Evolutionary conservation across 2,888 invertebrate genomes (phyloP), one percentile per base, ranked within the genome.

Genomic region (Callosobruchus maculatus): DNA sequence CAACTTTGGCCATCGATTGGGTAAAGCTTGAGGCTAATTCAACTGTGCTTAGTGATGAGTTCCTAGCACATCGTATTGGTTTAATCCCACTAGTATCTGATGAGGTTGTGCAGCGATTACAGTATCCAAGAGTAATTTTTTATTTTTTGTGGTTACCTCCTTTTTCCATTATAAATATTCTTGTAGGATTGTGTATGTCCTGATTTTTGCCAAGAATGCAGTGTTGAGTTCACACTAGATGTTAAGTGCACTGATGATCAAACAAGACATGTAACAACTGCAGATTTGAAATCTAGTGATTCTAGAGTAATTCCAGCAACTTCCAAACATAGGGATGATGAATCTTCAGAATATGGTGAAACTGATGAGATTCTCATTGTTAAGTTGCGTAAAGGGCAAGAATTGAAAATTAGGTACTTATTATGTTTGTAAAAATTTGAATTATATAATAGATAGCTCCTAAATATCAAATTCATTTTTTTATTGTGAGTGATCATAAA

Each of bases 1-100:
- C 98, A 72, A 98, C 97, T 7, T 92, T 99, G 91, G 99, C 99
- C 9, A 99, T 99, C 76, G 99, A 99, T 88, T 99, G 99, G 99
- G 97, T 99, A 7, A 99, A 99, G 87, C 89, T 99, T 73, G 99
- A 99, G 88, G 95, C 97, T 0, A 99, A 99, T 88, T 98, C 99
- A 0, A 97, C 98, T 0, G 99, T 99, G 21, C 88, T 99, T 20
- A 97, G 98, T 85, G 99, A 99, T 84, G 99, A 99, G 88, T 99
- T 99, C 86, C 90, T 99, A 67, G 97, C 99, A 0, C 99, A 99
- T 85, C 92, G 99, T 74, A 95, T 99, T 82, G 99, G 99, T 2
- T 91, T 99, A 70, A 97, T 99, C 83, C 97, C 97, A 0, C 87
- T 99, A 0, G 97, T 97, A 78, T 98, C 98, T 26, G 99, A 99